Base-by-base conservation (phyloP, 2,797 vertebrate species). In the Poecilia picta region DNA sequence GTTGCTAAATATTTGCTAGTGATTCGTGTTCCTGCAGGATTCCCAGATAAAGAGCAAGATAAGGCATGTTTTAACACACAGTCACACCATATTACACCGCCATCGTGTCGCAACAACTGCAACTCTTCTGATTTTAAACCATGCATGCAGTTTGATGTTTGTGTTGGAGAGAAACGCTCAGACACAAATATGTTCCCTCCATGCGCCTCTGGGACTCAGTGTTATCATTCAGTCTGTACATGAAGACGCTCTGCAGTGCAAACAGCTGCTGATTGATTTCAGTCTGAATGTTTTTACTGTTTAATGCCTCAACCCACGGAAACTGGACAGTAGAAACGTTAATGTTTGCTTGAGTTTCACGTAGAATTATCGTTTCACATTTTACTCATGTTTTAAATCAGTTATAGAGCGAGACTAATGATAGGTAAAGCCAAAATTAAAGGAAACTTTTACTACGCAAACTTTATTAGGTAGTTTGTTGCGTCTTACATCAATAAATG, bases 41-140 rank as follows among this genome's bases (percentile, higher is more conserved):
- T 77, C 53, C 33, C 16, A 79, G 79, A 85, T 83, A 11, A 36
- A 62, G 73, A 36, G 46, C 87, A 88, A 45, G 85, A 85, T 66
- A 77, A 78, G 74, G 82, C 89, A 75, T 89, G 88, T 88, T 79
- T 66, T 6, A 66, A 75, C 82, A 79, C 81, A 86, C 77, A 72
- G 71, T 55, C 78, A 49, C 73, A 75, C 75, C 31, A 43, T 31
- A n/a, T 75, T 23, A 64, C 47, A 28, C 13, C 16, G 33, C 59
- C 75, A 87, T 87, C 89, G 0, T 89, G 88, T 90, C 82, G 81
- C 82, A 84, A 86, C 88, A 92, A 78, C 77, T 84, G 81, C 83
- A 78, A 77, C 73, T 83, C 82, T 78, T 87, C 5, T 86, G 72
- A 84, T 87, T 46, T 85, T 59, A 87, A 90, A 80, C 83, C 88